Percentiles rank a stretch among this genome's conserved stretches.
Conservation (phyloP, 2,888 invertebrate genomes). For the Tenthredo notha region DNA sequence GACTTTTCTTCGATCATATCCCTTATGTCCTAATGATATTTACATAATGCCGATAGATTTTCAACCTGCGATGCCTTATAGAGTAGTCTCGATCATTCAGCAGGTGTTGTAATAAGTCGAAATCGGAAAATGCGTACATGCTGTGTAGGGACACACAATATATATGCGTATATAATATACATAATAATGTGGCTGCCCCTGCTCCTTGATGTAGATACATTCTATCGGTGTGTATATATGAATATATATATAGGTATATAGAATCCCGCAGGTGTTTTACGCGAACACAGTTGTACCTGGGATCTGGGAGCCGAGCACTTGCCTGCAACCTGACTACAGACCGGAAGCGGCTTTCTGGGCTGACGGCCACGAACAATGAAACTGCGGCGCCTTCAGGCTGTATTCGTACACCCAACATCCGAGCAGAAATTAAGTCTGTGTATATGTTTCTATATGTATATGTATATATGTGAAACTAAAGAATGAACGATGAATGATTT, state of each 20-base stretch:
- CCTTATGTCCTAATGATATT: background rate
- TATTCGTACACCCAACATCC: constrained; percentile 17
- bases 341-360: constrained; percentile 76
- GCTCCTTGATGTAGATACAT: background rate
- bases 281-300: constrained; percentile 17
- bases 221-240: background rate
- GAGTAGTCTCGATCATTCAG: background rate
- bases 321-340: constrained; percentile 65
- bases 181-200: background rate
- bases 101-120: background rate
- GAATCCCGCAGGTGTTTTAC: constrained; percentile 60
- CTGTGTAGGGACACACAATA: background rate
- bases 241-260: background rate
- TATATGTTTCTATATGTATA: background rate
- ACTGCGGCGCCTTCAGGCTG: constrained; percentile 56
- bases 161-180: background rate
- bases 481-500: constrained; percentile 14
- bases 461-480: background rate
- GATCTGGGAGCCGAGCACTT: constrained; percentile 56
- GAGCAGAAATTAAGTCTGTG: background rate
- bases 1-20: too few species aligned
- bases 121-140: constrained; percentile 7
- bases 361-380: constrained; percentile 75
- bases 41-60: background rate
- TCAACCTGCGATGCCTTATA: background rate